A percentile compares a stretch with the other conserved stretches of the same genome.
These are phyloP conservation scores for Mesorhabditis sp. DNA, from an alignment of 2,888 invertebrate species.

Conservation along the genomic window DNA sequence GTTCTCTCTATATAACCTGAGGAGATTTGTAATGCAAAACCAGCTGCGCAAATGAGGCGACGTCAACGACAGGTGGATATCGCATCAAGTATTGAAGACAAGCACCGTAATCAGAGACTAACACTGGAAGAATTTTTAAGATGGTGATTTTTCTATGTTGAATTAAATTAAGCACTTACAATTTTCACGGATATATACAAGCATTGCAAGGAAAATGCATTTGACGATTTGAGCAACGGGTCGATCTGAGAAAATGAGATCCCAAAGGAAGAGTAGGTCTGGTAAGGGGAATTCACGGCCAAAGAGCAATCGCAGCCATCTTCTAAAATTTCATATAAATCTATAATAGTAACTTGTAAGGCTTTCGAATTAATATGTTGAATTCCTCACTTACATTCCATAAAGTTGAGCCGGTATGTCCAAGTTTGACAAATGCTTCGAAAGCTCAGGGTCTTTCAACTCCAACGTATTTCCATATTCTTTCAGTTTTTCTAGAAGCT, in stretches of 20 bases:
- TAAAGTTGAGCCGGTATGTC: constrained; percentile 80
- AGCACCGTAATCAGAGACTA: constrained; percentile 65
- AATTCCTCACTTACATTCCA: constrained; percentile 70
- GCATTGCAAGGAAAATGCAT: constrained; percentile 75
- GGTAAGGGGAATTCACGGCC: constrained; percentile 78
- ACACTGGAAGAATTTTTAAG: constrained; percentile 17
- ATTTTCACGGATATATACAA: constrained; percentile 71
- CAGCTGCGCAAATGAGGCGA: constrained; percentile 68
- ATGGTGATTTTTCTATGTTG: background rate
- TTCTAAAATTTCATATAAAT: constrained; percentile 63
- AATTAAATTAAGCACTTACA: constrained; percentile 64
- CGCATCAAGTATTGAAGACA: constrained; percentile 71
- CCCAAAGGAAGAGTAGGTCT: constrained; percentile 77
- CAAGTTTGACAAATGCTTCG: constrained; percentile 69
- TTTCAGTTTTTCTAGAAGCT: constrained; percentile 39
- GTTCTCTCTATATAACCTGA: constrained; percentile 50
- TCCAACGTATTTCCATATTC: constrained; percentile 66
- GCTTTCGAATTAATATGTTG: background rate
- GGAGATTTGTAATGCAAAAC: constrained; percentile 65
- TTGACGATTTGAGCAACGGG: constrained; percentile 65
- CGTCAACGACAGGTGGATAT: constrained; percentile 69
- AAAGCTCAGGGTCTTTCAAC: constrained; percentile 68
- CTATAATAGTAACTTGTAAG: constrained; percentile 10
- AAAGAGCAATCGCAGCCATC: constrained; percentile 78
- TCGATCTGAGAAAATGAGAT: constrained; percentile 75